Base-by-base conservation (phyloP, 2,113 vertebrate genomes). In the Pseudolaguvia tuberculata region DNA sequence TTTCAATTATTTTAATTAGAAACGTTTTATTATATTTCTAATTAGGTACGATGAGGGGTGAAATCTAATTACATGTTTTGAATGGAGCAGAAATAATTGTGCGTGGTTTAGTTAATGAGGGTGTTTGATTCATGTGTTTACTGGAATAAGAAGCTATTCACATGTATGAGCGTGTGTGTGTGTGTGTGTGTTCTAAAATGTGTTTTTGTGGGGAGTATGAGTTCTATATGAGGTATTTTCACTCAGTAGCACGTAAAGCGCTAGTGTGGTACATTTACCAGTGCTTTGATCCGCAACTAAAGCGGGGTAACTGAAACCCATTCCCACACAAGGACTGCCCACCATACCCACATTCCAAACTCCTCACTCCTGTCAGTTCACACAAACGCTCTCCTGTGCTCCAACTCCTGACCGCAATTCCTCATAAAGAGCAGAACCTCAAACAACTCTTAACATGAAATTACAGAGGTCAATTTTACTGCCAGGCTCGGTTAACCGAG, bases 371-470 rank as follows among this genome's bases (percentile, higher is more conserved):
- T 66, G 62, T 29, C 75, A 55, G 47, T 72, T 74, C 72, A 78
- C 72, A 77, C 75, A 78, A 62, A 80, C 70, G 58, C 48, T 47
- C 23, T 35, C 53, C 51, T 62, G 55, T 48, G 14, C 21, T 53
- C 42, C 50, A 55, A 56, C 69, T 63, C 20, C 56, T 39, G 21
- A 70, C 81, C 76, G 27, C 81, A 79, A 29, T 17, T 55, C 31
- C 45, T 50, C 50, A 23, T 62, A 75, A 75, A 58, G 29, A 67
- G 20, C 45, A 9, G 48, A 79, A 84, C 82, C 86, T 83, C 83
- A 87, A 85, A 85, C 86, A 87, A 83, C 87, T 88, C 84, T 82
- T 84, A 83, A 87, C 78, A 84, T 63, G 25, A 82, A 82, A 79
- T 83, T 80, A 61, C 73, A 57, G 73, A 69, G 81, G 73, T 72